These are phyloP conservation scores for Lymantria dispar DNA, from an alignment of 2,888 invertebrate genomes.

Conservation along the genomic window DNA sequence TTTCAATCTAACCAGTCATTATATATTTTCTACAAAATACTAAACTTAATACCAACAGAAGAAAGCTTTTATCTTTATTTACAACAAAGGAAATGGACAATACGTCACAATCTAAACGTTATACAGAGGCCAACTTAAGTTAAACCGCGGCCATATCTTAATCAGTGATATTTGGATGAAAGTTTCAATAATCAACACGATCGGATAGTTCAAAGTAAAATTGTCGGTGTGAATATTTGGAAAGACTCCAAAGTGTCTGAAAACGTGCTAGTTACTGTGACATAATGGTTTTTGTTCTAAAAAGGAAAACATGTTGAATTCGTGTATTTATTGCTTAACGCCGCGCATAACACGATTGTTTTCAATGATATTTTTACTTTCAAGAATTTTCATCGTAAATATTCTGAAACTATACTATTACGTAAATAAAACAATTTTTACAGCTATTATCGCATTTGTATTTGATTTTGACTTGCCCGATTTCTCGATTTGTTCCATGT, in stretches of 20 bases:
- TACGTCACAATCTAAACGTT: slow-evolving; percentile 49
- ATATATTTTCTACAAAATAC: slow-evolving; percentile 20
- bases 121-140: slow-evolving; percentile 28
- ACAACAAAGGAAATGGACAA: slow-evolving; percentile 51
- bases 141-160: slow-evolving; percentile 35
- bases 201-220: slow-evolving; percentile 32
- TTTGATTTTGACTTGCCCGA: too few relatives aligned
- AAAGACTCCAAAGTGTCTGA: slow-evolving; percentile 65
- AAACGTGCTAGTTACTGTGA: slow-evolving; percentile 56
- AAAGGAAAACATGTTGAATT: slow-evolving; percentile 9
- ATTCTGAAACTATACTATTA: too few relatives aligned
- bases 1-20: slow-evolving; percentile 1
- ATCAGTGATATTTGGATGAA: slow-evolving; percentile 13
- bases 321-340: slow-evolving; percentile 11
- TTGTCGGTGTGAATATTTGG: slow-evolving; percentile 53
- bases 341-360: slow-evolving; percentile 7
- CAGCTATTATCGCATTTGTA: too few relatives aligned
- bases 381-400: too few relatives aligned
- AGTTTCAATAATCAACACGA: slow-evolving; percentile 31
- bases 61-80: slow-evolving; percentile 42
- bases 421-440: too few relatives aligned
- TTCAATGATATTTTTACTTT: too few relatives aligned
- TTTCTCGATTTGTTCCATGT: too few relatives aligned
- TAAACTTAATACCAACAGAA: slow-evolving; percentile 23
- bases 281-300: slow-evolving; percentile 54